Evolutionary conservation across 2,113 vertebrate species (phyloP).

Genomic region (Ceyx melanurus): DNA sequence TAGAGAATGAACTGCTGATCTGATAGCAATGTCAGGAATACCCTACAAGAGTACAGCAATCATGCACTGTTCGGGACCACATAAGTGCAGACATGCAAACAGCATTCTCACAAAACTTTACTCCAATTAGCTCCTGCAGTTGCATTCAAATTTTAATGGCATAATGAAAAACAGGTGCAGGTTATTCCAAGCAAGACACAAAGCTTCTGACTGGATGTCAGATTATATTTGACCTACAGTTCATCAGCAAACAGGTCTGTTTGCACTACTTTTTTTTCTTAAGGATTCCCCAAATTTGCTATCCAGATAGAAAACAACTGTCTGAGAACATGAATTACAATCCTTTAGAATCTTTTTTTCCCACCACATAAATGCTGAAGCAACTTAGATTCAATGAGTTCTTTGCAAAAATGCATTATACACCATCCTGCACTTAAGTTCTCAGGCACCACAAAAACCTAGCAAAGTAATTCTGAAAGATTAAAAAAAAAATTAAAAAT

Average conservation of each 20-base stretch:
- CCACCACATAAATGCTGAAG: background rate
- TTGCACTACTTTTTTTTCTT: background rate
- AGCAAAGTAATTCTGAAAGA: background rate
- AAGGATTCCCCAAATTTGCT: background rate
- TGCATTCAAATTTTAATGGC: background rate
- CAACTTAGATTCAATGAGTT: background rate
- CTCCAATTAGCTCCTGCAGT: background rate
- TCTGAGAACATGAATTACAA: background rate
- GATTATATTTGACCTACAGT: background rate
- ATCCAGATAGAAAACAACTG: background rate
- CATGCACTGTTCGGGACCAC: background rate
- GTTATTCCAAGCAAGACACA: background rate
- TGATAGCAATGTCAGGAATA: background rate
- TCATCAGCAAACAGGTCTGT: background rate
- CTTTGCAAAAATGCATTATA: background rate
- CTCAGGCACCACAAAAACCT: background rate
- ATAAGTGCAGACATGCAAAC: background rate
- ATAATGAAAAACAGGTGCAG: background rate
- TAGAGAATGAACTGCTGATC: background rate
- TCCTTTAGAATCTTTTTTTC: background rate
- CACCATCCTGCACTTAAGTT: background rate
- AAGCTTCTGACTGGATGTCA: background rate
- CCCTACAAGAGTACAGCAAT: background rate
- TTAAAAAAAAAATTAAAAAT: background rate
- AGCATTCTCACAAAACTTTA: background rate